phyloP scores from a whole-genome alignment of 1,140 invertebrate species.

The Diprion similis region DNA sequence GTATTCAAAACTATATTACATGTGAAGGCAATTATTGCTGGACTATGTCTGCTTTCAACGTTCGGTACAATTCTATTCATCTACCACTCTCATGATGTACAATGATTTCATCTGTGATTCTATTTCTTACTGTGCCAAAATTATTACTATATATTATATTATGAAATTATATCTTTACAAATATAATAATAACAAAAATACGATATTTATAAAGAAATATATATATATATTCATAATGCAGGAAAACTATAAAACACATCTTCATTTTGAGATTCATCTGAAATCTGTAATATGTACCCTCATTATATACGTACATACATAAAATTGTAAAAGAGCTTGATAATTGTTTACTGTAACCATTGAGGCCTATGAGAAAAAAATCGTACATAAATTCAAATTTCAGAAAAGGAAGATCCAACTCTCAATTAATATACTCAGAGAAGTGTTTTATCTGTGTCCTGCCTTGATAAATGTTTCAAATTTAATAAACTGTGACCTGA shows the following conservation, averaged over 20 bases:
- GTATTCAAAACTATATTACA: neutral
- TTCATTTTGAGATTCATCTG: neutral
- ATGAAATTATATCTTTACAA: conserved; percentile 25
- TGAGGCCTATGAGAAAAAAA: neutral
- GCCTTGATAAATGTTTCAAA: conserved; percentile 36
- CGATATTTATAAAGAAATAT: conserved; percentile 18
- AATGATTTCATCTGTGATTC: conserved; percentile 61
- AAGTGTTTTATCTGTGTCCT: conserved; percentile 37
- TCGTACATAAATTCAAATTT: neutral
- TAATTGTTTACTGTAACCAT: conserved; percentile 2
- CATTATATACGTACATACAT: neutral
- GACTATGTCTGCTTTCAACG: neutral
- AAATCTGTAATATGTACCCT: neutral
- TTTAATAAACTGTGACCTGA: conserved; percentile 46
- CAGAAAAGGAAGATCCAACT: neutral
- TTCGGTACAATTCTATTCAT: conserved; percentile 29
- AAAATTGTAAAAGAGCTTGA: neutral
- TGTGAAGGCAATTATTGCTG: neutral
- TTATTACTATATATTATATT: conserved; percentile 40
- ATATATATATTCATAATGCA: conserved; percentile 15
- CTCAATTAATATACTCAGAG: neutral
- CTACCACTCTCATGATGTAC: conserved; percentile 52
- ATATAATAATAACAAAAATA: conserved; percentile 21
- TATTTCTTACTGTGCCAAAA: conserved; percentile 58
- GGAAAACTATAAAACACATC: conserved; percentile 6